phyloP scores from a whole-genome alignment of 30 jellyfish, hydroid and myxozoan genomes.

The Pseudorhiza aurosa region DNA sequence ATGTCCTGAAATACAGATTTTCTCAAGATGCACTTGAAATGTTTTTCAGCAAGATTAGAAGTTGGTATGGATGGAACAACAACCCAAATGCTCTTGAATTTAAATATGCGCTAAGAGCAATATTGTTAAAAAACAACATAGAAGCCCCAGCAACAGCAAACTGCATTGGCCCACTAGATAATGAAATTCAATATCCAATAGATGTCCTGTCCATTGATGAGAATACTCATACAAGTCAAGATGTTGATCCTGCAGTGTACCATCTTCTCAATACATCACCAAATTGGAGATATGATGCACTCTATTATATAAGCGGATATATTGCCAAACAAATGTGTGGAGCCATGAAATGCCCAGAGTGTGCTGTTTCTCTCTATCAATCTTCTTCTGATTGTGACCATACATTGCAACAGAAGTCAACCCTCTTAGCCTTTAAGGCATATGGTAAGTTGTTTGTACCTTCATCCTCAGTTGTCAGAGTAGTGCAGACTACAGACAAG shows the following conservation, averaged over 20 bases:
- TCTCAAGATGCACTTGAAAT: slow-evolving; percentile 65
- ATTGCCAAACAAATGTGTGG: slow-evolving; percentile 19
- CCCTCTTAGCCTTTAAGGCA: slow-evolving; percentile 21
- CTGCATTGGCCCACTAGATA: no score
- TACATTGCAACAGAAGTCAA: background rate
- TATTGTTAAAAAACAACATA: slow-evolving; percentile 29
- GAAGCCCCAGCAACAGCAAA: slow-evolving; percentile 38
- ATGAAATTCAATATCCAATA: no score
- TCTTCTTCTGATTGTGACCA: background rate
- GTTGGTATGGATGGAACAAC: slow-evolving; percentile 60
- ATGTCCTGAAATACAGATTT: slow-evolving; percentile 23
- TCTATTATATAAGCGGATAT: slow-evolving; percentile 24
- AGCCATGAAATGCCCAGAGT: slow-evolving; percentile 27
- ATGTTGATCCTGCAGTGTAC: slow-evolving; percentile 3
- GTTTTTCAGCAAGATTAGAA: slow-evolving; percentile 50
- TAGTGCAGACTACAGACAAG: slow-evolving; percentile 19
- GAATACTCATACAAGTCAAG: background rate
- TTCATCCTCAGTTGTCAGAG: slow-evolving; percentile 15
- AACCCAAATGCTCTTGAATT: slow-evolving; percentile 41
- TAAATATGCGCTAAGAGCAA: slow-evolving; percentile 37
- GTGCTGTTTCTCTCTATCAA: slow-evolving; percentile 26
- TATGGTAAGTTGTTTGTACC: slow-evolving; percentile 35
- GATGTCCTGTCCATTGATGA: no score
- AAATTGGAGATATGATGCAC: slow-evolving; percentile 12
- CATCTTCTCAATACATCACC: slow-evolving; percentile 5